phyloP scores from a whole-genome alignment of 2,113 vertebrate species.

The Piliocolobus tephrosceles region DNA sequence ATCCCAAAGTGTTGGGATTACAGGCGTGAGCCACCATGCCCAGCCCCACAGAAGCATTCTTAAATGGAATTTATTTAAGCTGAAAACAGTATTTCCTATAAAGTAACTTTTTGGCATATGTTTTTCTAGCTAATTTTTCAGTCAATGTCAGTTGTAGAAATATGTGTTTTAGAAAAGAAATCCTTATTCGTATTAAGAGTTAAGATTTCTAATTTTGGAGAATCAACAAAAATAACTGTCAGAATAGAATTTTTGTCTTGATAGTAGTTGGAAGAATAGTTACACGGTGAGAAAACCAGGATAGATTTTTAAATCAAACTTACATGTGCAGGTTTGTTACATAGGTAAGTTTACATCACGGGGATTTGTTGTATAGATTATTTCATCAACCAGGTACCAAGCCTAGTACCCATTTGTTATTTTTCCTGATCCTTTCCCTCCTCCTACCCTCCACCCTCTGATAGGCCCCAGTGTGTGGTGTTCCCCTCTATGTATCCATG shows the following conservation, averaged over 20 bases:
- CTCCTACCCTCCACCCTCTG: too few relatives aligned
- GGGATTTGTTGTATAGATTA: too few relatives aligned
- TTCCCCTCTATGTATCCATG: too few relatives aligned
- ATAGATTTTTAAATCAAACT: background rate
- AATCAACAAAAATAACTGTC: background rate
- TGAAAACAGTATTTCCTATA: background rate
- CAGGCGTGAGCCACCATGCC: too few relatives aligned
- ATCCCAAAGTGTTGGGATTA: too few relatives aligned
- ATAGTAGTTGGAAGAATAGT: background rate
- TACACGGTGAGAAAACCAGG: background rate
- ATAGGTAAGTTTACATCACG: too few relatives aligned
- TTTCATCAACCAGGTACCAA: too few relatives aligned
- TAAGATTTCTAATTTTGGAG: constrained; percentile 8
- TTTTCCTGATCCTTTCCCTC: too few relatives aligned
- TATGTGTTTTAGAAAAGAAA: background rate
- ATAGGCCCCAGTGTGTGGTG: too few relatives aligned
- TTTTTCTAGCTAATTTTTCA: background rate
- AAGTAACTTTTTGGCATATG: background rate
- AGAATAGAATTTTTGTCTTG: background rate
- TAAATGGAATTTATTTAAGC: background rate
- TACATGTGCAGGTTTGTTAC: too few relatives aligned
- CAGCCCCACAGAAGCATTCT: background rate
- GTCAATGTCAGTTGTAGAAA: background rate
- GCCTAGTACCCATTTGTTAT: too few relatives aligned
- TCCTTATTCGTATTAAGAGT: background rate